phyloP scores from a whole-genome alignment of 2,888 invertebrate genomes.

The Tetragonisca angustula region DNA sequence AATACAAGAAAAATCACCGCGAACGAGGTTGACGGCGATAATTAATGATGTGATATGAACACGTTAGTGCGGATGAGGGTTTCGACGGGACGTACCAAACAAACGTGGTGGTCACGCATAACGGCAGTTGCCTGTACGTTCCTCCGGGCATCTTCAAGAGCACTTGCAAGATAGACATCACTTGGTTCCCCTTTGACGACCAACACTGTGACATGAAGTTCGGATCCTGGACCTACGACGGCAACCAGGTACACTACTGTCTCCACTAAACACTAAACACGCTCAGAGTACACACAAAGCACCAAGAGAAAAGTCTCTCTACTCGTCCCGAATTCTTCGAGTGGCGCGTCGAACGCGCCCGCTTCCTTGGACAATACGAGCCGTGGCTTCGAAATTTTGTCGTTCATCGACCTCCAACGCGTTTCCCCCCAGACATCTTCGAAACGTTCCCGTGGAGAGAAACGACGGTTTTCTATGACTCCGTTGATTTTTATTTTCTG shows the following conservation, averaged over 20 bases:
- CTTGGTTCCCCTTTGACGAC: slow-evolving; percentile 99
- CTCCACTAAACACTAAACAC: slow-evolving; percentile 77
- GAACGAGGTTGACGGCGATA: slow-evolving; percentile 59
- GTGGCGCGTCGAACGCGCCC: background rate
- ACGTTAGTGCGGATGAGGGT: slow-evolving; percentile 98
- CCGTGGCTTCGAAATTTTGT: background rate
- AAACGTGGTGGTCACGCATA: slow-evolving; percentile 99
- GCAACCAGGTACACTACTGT: slow-evolving; percentile 92
- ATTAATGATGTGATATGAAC: slow-evolving; percentile 74
- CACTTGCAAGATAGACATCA: slow-evolving; percentile 99
- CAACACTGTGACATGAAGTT: slow-evolving; percentile 99
- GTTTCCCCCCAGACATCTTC: background rate
- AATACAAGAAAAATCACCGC: slow-evolving; percentile 39
- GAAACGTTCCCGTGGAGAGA: slow-evolving; percentile 11
- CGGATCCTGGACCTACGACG: slow-evolving; percentile 99
- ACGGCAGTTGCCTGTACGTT: slow-evolving; percentile 99
- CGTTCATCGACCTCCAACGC: background rate
- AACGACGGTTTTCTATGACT: background rate
- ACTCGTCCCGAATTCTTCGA: slow-evolving; percentile 37
- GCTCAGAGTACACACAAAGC: slow-evolving; percentile 65
- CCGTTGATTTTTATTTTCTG: too few species aligned
- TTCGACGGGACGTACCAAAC: slow-evolving; percentile 99
- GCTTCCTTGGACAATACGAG: slow-evolving; percentile 9
- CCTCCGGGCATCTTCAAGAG: slow-evolving; percentile 99
- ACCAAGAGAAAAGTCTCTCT: slow-evolving; percentile 49